Evolutionary conservation across 2,888 invertebrate species (phyloP), one percentile per base, ranked within the genome.

Genomic region (Timandra comae): DNA sequence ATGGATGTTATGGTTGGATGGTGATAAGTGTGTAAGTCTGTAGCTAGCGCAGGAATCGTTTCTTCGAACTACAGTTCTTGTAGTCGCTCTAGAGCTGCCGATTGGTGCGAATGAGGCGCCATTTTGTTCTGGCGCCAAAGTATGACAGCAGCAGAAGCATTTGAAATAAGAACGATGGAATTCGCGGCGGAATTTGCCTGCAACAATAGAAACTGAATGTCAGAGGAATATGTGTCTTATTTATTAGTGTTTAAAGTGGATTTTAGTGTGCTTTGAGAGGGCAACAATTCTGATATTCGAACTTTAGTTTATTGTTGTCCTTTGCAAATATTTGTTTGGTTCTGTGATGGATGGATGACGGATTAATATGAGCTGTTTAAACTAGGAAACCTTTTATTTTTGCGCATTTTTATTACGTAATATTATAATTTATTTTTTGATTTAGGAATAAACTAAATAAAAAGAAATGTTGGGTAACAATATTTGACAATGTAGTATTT

Each of bases 181-280:
- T 62, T 92, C 92, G 43, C 90, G 87, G 5, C 91, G 89, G 67
- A 91, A 92, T 81, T 92, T 92, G 37, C 91, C 92, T 92, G 88
- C 5, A 88, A 88, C 79, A 81, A 73, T 50, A 12, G 43, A 56
- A 25, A 55, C 7, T n/a, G 22, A 23, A n/a, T n/a, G n/a, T n/a
- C n/a, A n/a, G n/a, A n/a, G n/a, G n/a, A n/a, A n/a, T n/a, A n/a
- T n/a, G n/a, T n/a, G n/a, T n/a, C n/a, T n/a, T n/a, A n/a, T n/a
- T n/a, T n/a, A n/a, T n/a, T n/a, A n/a, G n/a, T n/a, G n/a, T n/a
- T n/a, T n/a, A n/a, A n/a, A n/a, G n/a, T n/a, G n/a, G n/a, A n/a
- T n/a, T n/a, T n/a, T n/a, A n/a, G n/a, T n/a, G 6, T 5, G 7
- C 1, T 20, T 7, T 7, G 20, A 7, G 20, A 20, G 20, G 20